A percentile compares a stretch with the other conserved stretches of the same genome.
Conservation (phyloP, 1,140 invertebrate species). For the Sipha flava region DNA sequence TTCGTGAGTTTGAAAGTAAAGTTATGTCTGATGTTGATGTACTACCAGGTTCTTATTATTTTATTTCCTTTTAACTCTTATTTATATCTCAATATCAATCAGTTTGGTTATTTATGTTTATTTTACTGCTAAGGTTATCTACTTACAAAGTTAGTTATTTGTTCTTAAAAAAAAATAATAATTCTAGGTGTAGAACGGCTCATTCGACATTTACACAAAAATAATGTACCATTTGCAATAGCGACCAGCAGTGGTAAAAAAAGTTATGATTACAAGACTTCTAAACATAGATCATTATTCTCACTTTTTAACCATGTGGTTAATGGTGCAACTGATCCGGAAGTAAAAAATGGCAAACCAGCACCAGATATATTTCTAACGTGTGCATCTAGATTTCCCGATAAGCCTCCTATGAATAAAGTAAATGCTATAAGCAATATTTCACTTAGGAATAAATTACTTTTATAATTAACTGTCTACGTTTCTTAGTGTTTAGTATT, state of each 20-base stretch:
- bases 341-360: slow-evolving; percentile 81
- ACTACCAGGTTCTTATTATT: slow-evolving; percentile 6
- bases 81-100: not conserved
- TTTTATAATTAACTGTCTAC: not conserved
- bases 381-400: slow-evolving; percentile 69
- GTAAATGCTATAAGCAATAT: slow-evolving; percentile 42
- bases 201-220: slow-evolving; percentile 66
- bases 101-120: not conserved
- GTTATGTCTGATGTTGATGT: not conserved
- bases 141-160: not conserved
- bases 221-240: slow-evolving; percentile 73
- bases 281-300: slow-evolving; percentile 40
- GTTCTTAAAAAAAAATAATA: not conserved
- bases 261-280: slow-evolving; percentile 19
- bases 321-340: slow-evolving; percentile 69
- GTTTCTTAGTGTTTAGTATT: slow-evolving; percentile 73
- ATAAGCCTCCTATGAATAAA: slow-evolving; percentile 58
- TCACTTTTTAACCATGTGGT: slow-evolving; percentile 76
- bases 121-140: too few species aligned
- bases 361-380: slow-evolving; percentile 87
- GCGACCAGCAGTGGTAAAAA: slow-evolving; percentile 57
- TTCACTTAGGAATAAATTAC: not conserved
- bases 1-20: not conserved
- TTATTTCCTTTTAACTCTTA: not conserved
- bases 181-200: slow-evolving; percentile 71